Base-by-base conservation (phyloP, 1,140 invertebrate genomes). In the Mactra quadrangularis region DNA sequence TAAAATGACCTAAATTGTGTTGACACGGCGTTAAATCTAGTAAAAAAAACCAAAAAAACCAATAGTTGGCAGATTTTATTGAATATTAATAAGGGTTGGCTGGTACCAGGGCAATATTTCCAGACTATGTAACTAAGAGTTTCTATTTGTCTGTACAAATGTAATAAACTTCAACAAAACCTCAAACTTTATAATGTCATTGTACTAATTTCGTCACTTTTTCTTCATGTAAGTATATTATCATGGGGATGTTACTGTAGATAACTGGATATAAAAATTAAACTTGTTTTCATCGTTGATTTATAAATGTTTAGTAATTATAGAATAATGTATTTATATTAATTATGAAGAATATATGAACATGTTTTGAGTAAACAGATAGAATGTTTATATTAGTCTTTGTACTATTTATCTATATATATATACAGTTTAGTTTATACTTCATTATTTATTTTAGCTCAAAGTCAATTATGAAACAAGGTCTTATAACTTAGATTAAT, bases 341-440 rank as follows among this genome's bases (percentile, higher is more conserved):
- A 66, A 66, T 66, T 66, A 31, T 31, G 64, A 25, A 68, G 64
- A 50, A 50, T 50, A 68, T 50, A 68, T 68, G 64, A n/a, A 52
- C 25, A 45, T 66, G 38, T 66, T 66, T 66, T 68, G 64, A 68
- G 47, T 68, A 68, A 68, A 68, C 64, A 68, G 64, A 50, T 68
- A 47, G 45, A 68, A 68, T 68, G 64, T 68, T 47, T 22, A 6
- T 11, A 19, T 9, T 27, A 9, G 52, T 55, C 19, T 6, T 55
- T 27, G 6, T 55, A 9, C 52, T 22, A 4, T 55, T 6, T 9
- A 55, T 27, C 6, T 55, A n/a, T 55, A 47, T 47, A n/a, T n/a
- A n/a, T n/a, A n/a, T n/a, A n/a, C n/a, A n/a, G n/a, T n/a, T n/a
- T n/a, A n/a, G n/a, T n/a, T n/a, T n/a, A n/a, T n/a, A n/a, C n/a